Evolutionary conservation across 2,797 vertebrate genomes (phyloP), one percentile per base, ranked within the genome.

Genomic region (Poecilia velifera): DNA sequence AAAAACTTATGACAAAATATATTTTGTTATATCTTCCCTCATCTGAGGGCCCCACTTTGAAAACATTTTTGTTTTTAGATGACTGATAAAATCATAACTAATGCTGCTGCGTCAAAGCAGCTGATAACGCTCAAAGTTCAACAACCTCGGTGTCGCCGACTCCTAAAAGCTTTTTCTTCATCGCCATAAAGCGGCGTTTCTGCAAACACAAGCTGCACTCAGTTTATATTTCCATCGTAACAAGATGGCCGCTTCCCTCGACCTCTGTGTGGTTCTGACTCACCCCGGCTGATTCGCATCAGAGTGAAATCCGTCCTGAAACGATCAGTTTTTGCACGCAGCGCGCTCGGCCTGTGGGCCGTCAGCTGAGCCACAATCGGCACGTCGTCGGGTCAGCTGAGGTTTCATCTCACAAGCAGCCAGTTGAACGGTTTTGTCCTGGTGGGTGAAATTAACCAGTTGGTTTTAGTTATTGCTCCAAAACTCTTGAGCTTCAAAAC

Each of bases 291-390:
- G 49, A 25, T 53, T 22, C 7, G 7, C 20, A 22, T 22, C 49
- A 9, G 49, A 53, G 20, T 25, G 49, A 71, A 28, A 45, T 1
- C 68, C 6, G 25, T 70, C 68, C 68, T 70, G 39, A 45, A 43
- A 28, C 22, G 20, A 41, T 70, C 66, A 0, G 20, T 14, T 70
- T 45, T 16, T n/a, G 20, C 66, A n/a, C 39, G 12, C 13, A 43
- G 39, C 10, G 0, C 6, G 4, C 9, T 43, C 22, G 39, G 22
- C 64, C 66, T 43, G 66, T 70, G 66, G 68, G 25, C 68, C 14
- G 22, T 71, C 68, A 46, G 68, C 68, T 46, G 68, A 46, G 68
- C 25, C 68, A 71, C 68, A 46, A 16, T 14, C 68, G 7, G 68
- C 68, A 22, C 64, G 5, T 68, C 36, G 22, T 68, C 22, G 6